Base-by-base conservation (phyloP, 2,113 vertebrate genomes). In the Pangasianodon gigas region DNA sequence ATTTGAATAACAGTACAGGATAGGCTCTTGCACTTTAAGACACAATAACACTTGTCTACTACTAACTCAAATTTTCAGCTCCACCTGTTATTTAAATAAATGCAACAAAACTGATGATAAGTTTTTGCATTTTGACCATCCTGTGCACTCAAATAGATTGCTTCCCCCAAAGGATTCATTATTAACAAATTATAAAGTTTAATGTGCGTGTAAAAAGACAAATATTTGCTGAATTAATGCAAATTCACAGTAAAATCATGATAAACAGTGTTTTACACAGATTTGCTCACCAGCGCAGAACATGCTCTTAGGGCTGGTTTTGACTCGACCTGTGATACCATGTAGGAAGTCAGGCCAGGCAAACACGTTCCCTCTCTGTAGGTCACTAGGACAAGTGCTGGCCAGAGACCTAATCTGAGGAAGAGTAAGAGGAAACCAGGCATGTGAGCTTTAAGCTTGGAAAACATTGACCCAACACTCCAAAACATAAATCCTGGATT, bases 261-360 rank as follows among this genome's bases (percentile, higher is more conserved):
- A 21, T 37, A 37, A 56, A 82, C 18, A 13, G 19, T 58, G 75
- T 81, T 81, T n/a, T 14, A 75, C 2, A 24, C 24, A 74, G 87
- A 92, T 90, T 69, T 92, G 89, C 96, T 96, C 94, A 99, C 98
- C 97, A 81, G 97, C 96, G 93, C 98, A 99, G 94, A 99, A 99
- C 92, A 97, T 94, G 93, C 98, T 99, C 91, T 95, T 97, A 89
- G 93, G 93, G 93, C 96, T 96, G 32, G 97, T 97, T 96, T 98
- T 99, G 95, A 99, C 98, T 94, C 97, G 97, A 77, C 98, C 98
- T 87, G 97, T 95, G 88, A 97, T 95, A 29, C 98, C 98, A 0
- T 92, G 94, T 67, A 99, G 95, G 93, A 99, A 99, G 93, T 99
- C 98, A 29, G 98, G 97, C 98, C 98, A 99, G 80, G 98, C 98